phyloP scores from a whole-genome alignment of 2,888 invertebrate genomes.

The Pyrocoelia pectoralis region DNA sequence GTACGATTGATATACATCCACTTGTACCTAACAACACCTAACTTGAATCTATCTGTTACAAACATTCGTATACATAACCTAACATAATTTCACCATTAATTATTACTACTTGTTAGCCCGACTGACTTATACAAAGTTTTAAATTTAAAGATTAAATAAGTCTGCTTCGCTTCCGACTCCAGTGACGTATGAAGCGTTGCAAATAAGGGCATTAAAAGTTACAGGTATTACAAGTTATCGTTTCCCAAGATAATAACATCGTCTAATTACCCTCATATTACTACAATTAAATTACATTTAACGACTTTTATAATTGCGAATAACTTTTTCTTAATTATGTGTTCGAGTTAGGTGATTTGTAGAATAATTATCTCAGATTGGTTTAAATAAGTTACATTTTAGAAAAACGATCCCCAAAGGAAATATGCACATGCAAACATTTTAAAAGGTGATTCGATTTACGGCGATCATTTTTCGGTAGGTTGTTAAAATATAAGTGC shows the following conservation, averaged over 20 bases:
- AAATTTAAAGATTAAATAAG: constrained; percentile 10
- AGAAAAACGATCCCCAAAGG: constrained; percentile 40
- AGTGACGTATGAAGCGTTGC: constrained; percentile 42
- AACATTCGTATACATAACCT: not conserved
- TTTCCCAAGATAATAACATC: constrained; percentile 48
- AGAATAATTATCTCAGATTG: not conserved
- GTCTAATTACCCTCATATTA: constrained; percentile 49
- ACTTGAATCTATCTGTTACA: constrained; percentile 17
- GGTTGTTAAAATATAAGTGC: not conserved
- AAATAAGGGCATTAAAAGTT: constrained; percentile 48
- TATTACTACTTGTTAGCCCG: too few relatives aligned
- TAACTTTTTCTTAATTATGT: constrained; percentile 41
- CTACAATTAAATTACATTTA: constrained; percentile 49
- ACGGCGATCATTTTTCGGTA: too few relatives aligned
- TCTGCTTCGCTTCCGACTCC: constrained; percentile 8
- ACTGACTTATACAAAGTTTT: constrained; percentile 1
- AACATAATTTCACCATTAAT: not conserved
- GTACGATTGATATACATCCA: constrained; percentile 56
- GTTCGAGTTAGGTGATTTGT: constrained; percentile 18
- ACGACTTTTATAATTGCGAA: constrained; percentile 39
- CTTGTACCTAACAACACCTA: constrained; percentile 34
- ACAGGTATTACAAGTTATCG: constrained; percentile 48
- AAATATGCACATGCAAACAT: constrained; percentile 41
- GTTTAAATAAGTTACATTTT: too few relatives aligned
- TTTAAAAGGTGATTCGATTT: too few relatives aligned